Evolutionary conservation across 2,113 vertebrate genomes (phyloP).

Genomic region (Coptodon bakossiorum): DNA sequence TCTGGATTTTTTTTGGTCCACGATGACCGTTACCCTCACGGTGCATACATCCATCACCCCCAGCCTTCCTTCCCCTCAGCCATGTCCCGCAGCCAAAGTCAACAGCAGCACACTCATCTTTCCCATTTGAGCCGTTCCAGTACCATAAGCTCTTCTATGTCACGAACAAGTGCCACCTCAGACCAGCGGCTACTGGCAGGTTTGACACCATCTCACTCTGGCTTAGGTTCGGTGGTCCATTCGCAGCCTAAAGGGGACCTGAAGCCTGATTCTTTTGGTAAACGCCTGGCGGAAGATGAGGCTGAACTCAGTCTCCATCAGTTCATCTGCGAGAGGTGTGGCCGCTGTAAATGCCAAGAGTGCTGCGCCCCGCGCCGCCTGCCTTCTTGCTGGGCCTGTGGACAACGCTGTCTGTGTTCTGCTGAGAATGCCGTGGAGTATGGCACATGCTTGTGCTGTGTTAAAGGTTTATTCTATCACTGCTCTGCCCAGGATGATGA

Average conservation of each 20-base stretch:
- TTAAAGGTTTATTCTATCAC: constrained; percentile 97
- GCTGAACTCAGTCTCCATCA: constrained; percentile 70
- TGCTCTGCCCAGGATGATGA: constrained; percentile 93
- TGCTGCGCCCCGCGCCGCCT: constrained; percentile 84
- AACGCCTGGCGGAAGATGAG: constrained; percentile 65
- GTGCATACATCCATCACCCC: constrained; percentile 61
- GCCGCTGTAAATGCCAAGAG: constrained; percentile 86
- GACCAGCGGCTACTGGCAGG: constrained; percentile 89
- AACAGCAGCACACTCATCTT: constrained; percentile 77
- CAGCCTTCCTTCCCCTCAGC: constrained; percentile 28
- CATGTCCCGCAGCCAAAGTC: constrained; percentile 84
- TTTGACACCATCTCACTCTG: constrained; percentile 83
- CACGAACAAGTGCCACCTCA: constrained; percentile 87
- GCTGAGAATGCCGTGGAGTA: constrained; percentile 87
- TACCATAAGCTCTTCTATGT: constrained; percentile 93
- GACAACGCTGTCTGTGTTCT: constrained; percentile 92
- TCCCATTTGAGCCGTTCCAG: constrained; percentile 90
- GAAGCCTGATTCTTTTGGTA: constrained; percentile 75
- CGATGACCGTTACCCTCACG: constrained; percentile 60
- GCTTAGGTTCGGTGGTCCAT: constrained; percentile 74
- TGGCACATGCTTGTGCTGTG: constrained; percentile 91
- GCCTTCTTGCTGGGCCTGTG: constrained; percentile 92
- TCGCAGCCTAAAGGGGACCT: constrained; percentile 82
- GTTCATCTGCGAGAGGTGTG: constrained; percentile 90
- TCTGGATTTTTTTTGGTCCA: constrained; percentile 78